Base-by-base conservation (phyloP, 2,888 invertebrate species). In the Drosophila mayaguana region DNA sequence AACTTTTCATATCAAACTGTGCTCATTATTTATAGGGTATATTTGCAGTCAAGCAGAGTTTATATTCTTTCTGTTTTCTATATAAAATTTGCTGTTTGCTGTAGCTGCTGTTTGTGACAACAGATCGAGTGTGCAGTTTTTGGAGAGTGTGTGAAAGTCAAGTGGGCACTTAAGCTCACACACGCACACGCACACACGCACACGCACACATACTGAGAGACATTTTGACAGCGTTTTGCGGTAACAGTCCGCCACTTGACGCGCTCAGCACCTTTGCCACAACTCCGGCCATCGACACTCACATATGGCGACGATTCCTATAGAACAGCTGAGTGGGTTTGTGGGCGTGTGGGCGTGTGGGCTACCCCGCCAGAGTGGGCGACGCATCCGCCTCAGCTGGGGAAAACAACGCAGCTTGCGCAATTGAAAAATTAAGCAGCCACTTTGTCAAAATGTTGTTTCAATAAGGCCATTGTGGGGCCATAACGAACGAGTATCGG, bases 371-470 rank as follows among this genome's bases (percentile, higher is more conserved):
- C n/a, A n/a, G n/a, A 1, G 50, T 50, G 20, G 34, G 20, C 8
- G 48, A 4, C 4, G 32, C 4, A 11, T 28, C 16, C 48, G 16
- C 25, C 32, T 32, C 9, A n/a, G 25, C 16, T 25, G 46, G 25
- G 45, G 16, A 48, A 28, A 34, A 56, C 63, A 60, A 60, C 66
- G 40, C 50, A 36, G 46, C 62, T 62, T 54, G 57, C 64, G 75
- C 82, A 83, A 82, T 88, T 82, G 88, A 88, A 83, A 86, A 86
- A 83, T 86, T 88, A 86, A 86, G 80, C 88, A 88, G 85, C 70
- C 88, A 86, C 85, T 86, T 86, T 86, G 78, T 86, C 85, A 86
- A 86, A 84, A 85, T 83, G 81, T 80, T 78, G 74, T 75, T 80
- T 80, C 79, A 83, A 78, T 83, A 56, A 43, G 82, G 42, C 18